These are phyloP conservation scores for Acanthopagrus latus DNA, from an alignment of 2,797 vertebrate genomes.

Conservation along the genomic window DNA sequence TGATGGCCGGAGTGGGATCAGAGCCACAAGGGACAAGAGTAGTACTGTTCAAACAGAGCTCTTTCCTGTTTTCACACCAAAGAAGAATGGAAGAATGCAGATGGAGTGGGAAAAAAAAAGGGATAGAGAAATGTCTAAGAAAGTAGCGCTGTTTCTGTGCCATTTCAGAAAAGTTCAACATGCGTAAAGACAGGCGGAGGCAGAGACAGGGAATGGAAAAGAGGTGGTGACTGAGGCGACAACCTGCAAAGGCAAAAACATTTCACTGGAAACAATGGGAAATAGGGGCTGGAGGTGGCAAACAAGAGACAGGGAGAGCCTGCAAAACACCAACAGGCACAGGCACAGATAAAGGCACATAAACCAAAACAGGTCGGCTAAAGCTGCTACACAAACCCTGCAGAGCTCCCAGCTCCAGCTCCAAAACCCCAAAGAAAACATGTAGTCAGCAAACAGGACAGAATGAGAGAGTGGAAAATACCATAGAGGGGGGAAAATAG, in stretches of 20 bases:
- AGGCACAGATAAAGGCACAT: conserved; percentile 45
- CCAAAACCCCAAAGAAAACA: conserved; percentile 78
- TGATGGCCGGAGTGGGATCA: conserved; percentile 58
- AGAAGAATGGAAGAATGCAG: conserved; percentile 60
- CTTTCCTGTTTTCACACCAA: conserved; percentile 77
- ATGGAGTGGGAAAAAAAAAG: conserved; percentile 10
- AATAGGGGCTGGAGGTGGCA: conserved; percentile 16
- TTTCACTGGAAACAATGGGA: conserved; percentile 39
- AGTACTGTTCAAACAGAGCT: conserved; percentile 76
- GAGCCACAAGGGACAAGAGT: conserved; percentile 78
- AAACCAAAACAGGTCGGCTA: conserved; percentile 43
- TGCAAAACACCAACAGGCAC: conserved; percentile 37
- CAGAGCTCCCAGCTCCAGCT: conserved; percentile 64
- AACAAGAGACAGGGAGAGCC: conserved; percentile 35
- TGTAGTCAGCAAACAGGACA: conserved; percentile 81
- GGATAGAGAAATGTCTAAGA: conserved; percentile 26
- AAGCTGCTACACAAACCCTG: conserved; percentile 63
- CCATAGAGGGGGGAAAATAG: conserved; percentile 68
- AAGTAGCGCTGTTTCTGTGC: conserved; percentile 19
- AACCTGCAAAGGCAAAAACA: conserved; percentile 32
- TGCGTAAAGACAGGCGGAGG: neutral
- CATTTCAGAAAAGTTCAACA: conserved; percentile 15
- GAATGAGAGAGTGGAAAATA: conserved; percentile 85
- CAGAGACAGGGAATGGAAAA: conserved; percentile 4
- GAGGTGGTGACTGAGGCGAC: conserved; percentile 1